phyloP scores from a whole-genome alignment of 2,797 vertebrate species.

The Cyclura pinguis region DNA sequence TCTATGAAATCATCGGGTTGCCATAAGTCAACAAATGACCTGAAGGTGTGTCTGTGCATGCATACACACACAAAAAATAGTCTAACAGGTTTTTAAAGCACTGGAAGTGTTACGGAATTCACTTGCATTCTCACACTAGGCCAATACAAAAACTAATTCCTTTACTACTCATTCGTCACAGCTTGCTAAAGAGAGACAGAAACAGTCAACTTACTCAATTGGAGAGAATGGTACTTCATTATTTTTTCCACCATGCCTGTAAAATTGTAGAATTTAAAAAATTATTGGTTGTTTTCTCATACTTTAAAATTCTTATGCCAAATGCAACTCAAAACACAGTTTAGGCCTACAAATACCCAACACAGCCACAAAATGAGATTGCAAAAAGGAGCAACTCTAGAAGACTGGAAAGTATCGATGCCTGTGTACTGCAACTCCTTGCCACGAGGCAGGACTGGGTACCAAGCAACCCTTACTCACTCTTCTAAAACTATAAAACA shows the following conservation, averaged over 20 bases:
- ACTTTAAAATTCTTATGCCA: conserved; percentile 12
- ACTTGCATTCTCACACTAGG: background rate
- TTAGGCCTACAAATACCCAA: background rate
- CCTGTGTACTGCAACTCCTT: background rate
- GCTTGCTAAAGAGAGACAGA: background rate
- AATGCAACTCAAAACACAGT: background rate
- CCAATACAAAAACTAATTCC: background rate
- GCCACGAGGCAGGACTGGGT: too few species aligned
- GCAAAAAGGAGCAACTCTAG: background rate
- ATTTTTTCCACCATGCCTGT: conserved; percentile 80
- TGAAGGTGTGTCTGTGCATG: too few species aligned
- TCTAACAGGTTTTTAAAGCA: background rate
- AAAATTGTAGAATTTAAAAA: conserved; percentile 49
- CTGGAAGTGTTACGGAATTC: background rate
- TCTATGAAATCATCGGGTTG: too few species aligned
- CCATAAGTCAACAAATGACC: too few species aligned
- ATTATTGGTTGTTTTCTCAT: conserved; percentile 26
- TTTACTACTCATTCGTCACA: background rate
- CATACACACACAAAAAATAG: too few species aligned
- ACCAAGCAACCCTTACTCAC: background rate
- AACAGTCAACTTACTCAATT: conserved; percentile 78
- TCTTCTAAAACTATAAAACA: background rate
- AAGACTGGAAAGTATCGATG: background rate
- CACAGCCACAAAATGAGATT: background rate
- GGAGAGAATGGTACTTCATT: conserved; percentile 77